Base-by-base conservation (phyloP, 2,888 invertebrate species). In the Lucinisca nassula region DNA sequence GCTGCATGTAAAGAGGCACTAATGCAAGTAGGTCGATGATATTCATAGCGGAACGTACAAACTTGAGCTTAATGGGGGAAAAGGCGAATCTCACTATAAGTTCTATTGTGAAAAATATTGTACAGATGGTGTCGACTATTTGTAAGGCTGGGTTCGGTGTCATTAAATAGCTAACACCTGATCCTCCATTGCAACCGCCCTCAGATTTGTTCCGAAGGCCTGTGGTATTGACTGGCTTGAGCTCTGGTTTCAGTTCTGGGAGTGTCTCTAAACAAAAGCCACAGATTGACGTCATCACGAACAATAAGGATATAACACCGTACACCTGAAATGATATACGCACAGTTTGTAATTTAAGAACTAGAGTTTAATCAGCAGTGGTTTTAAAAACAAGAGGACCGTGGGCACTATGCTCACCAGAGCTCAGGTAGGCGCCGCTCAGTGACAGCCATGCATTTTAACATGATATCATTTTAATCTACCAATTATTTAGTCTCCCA, bases 241-340 rank as follows among this genome's bases (percentile, higher is more conserved):
- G 67, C 55, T 90, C 84, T 10, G 92, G 91, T 72, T 92, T 87
- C n/a, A 95, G 90, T 55, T 92, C 80, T 17, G 95, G 95, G 10
- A 96, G 85, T 0, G 96, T 95, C 90, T 96, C 96, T 81, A 96
- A 87, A 85, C 95, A 95, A 91, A 96, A 96, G 21, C 95, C 95
- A n/a, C 93, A 91, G 82, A 96, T 96, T 38, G 96, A 96, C 24
- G 93, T 91, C 73, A 95, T 91, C 17, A 96, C 95, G 87, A 96
- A 96, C 45, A 95, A 85, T 85, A 96, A 94, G 0, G 96, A 96
- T 67, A 95, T 93, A 51, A 96, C 92, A 14, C 95, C 96, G 88
- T 95, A 95, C 1, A 94, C 83, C 95, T 95, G 93, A 45, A 92
- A 93, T 27, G 51, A 81, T 38, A 79, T 14, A 85, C n/a, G n/a